Evolutionary conservation across 1,140 invertebrate species (phyloP).

Genomic region (Lysiphlebus fabarum): DNA sequence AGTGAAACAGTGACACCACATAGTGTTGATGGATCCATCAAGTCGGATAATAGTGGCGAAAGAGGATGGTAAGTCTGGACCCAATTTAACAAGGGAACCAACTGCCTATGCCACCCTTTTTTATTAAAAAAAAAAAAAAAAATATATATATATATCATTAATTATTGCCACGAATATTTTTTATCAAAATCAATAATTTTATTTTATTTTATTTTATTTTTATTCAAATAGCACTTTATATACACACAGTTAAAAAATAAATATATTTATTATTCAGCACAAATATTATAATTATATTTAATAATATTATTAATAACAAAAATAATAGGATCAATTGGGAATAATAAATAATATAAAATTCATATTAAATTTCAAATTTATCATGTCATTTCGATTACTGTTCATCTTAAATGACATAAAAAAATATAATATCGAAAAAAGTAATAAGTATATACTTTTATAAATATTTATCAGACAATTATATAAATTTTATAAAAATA

Average conservation of each 20-base stretch:
- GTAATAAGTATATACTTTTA: no score
- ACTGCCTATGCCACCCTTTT: slow-evolving; percentile 35
- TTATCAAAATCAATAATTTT: neutral
- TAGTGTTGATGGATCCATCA: slow-evolving; percentile 51
- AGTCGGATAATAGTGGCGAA: slow-evolving; percentile 52
- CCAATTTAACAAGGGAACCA: slow-evolving; percentile 36
- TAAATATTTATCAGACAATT: no score
- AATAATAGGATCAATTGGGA: no score
- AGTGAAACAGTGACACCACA: slow-evolving; percentile 54
- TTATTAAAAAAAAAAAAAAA: slow-evolving; percentile 10
- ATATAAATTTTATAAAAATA: no score
- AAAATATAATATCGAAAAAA: no score
- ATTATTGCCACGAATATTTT: neutral
- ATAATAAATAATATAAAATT: no score
- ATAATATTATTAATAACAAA: slow-evolving; percentile 8
- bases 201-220: neutral
- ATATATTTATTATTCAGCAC: no score
- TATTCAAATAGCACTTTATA: slow-evolving; percentile 1
- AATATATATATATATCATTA: neutral
- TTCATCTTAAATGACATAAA: no score
- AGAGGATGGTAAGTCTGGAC: slow-evolving; percentile 54
- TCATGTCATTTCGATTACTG: no score
- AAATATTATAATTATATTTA: slow-evolving; percentile 1
- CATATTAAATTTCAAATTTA: no score
- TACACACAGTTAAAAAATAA: neutral